Evolutionary conservation across 2,113 vertebrate genomes (phyloP).

Genomic region (Leptobrachium ailaonicum): DNA sequence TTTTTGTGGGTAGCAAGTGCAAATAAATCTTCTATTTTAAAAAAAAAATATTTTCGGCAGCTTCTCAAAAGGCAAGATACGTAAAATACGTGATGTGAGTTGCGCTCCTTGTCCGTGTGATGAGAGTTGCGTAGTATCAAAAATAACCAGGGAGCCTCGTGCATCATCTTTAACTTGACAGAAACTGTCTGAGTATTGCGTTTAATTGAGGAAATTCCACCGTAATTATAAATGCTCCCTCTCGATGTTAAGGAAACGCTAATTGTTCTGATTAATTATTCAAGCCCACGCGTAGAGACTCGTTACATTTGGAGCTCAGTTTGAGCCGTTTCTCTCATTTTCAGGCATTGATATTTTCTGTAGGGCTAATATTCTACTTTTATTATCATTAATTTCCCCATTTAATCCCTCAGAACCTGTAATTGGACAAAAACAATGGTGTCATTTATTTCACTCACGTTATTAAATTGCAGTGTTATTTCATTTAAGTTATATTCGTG

Average conservation of each 20-base stretch:
- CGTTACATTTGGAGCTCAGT: neutral
- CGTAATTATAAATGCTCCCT: neutral
- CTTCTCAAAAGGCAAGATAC: too few species aligned
- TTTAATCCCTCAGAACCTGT: neutral
- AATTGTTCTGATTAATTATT: constrained; percentile 15
- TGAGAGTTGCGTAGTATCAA: too few species aligned
- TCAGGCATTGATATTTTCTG: constrained; percentile 9
- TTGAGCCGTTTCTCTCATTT: constrained; percentile 17
- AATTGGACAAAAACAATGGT: constrained; percentile 9
- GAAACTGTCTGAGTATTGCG: neutral
- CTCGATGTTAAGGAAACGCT: neutral
- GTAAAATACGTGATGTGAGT: too few species aligned
- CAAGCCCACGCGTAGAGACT: neutral
- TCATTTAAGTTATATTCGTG: too few species aligned
- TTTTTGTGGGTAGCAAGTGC: too few species aligned
- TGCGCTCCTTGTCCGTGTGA: too few species aligned
- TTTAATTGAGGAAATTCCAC: neutral
- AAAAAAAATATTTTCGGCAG: too few species aligned
- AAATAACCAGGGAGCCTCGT: too few species aligned
- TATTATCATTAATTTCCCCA: neutral
- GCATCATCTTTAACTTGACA: neutral
- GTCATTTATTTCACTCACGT: constrained; percentile 1
- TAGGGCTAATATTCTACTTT: neutral
- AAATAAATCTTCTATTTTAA: too few species aligned
- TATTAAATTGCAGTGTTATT: neutral